Conservation (phyloP, 2,888 invertebrate species). For the Xestia c-nigrum region DNA sequence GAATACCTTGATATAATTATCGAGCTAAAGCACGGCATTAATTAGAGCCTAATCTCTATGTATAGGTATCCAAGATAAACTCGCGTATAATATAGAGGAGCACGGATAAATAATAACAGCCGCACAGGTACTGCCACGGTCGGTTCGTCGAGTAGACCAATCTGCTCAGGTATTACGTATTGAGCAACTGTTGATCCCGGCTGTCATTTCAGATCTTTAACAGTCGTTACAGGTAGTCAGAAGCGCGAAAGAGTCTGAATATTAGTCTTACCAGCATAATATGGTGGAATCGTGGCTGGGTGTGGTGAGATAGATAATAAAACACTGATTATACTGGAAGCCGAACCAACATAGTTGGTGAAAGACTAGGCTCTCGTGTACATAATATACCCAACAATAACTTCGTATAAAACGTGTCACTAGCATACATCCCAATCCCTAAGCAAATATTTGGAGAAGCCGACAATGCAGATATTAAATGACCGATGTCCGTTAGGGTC, state of each 20-base stretch:
- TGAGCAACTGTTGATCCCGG: not conserved
- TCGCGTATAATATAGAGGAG: constrained; percentile 9
- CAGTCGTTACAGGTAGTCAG: not conserved
- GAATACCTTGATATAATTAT: constrained; percentile 46
- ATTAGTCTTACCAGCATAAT: not conserved
- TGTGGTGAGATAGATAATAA: not conserved
- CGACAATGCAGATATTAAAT: constrained; percentile 71
- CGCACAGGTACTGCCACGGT: not conserved
- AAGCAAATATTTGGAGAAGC: constrained; percentile 82
- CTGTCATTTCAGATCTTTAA: not conserved
- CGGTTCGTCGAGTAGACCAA: not conserved
- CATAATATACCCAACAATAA: constrained; percentile 58
- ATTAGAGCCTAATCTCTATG: constrained; percentile 37
- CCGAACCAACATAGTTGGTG: not conserved
- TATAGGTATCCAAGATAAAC: constrained; percentile 38
- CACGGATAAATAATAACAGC: not conserved
- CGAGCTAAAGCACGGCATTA: constrained; percentile 27
- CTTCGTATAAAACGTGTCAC: constrained; percentile 64
- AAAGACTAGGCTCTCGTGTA: not conserved
- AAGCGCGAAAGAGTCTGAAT: not conserved
- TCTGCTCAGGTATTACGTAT: not conserved
- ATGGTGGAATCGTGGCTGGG: too few species aligned
- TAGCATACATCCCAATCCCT: constrained; percentile 73
- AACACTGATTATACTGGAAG: not conserved
- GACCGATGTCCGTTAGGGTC: constrained; percentile 44